Conservation (phyloP, 1,140 invertebrate genomes). For the Penaeus japonicus region DNA sequence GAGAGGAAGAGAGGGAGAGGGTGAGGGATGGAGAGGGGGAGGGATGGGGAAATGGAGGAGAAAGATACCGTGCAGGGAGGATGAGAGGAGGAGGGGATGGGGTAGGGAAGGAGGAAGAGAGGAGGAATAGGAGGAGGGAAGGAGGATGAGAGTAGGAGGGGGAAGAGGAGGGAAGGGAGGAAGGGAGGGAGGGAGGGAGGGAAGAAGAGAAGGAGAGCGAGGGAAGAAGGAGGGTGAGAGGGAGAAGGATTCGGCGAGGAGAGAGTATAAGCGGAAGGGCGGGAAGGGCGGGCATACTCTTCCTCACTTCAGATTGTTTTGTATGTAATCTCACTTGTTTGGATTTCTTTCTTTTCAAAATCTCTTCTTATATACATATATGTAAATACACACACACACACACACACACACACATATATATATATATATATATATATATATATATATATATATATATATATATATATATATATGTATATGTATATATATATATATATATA, state of each 20-base stretch:
- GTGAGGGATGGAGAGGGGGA: neutral
- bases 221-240: neutral
- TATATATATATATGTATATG: no score
- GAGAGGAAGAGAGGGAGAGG: neutral
- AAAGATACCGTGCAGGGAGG: neutral
- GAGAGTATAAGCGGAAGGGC: neutral
- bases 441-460: no score
- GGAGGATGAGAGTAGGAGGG: neutral
- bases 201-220: neutral
- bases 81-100: neutral
- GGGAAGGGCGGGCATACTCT: no score
- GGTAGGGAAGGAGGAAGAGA: neutral
- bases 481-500: no score
- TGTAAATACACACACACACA: no score
- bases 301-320: no score
- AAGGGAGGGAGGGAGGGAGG: neutral
- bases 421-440: no score
- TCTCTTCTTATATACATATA: no score
- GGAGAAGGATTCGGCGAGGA: no score
- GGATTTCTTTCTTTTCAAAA: no score
- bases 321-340: no score
- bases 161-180: neutral
- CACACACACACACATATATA: no score
- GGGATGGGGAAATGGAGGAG: neutral
- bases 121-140: neutral